These are phyloP conservation scores for Caligus rogercresseyi DNA, from an alignment of 1,140 invertebrate species.

Conservation along the genomic window DNA sequence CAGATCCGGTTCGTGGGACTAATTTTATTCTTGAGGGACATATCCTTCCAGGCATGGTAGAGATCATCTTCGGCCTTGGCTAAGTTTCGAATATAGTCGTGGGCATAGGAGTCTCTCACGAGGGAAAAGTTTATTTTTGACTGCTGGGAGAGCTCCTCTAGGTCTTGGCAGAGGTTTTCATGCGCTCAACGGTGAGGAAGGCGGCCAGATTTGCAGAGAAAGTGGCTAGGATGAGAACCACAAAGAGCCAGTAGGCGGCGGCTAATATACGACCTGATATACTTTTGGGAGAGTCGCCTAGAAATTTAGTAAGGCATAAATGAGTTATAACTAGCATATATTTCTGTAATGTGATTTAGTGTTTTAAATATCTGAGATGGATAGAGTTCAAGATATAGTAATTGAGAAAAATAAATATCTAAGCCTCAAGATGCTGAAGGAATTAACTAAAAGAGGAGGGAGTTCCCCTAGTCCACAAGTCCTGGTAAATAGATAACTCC, in stretches of 20 bases:
- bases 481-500: too few relatives aligned
- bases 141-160: slow-evolving; percentile 66
- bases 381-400: too few relatives aligned
- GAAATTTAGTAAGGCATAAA: slow-evolving; percentile 5
- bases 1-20: slow-evolving; percentile 63
- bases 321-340: slow-evolving; percentile 24
- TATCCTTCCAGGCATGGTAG: slow-evolving; percentile 32
- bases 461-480: too few relatives aligned
- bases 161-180: slow-evolving; percentile 71
- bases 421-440: too few relatives aligned
- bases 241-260: slow-evolving; percentile 80
- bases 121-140: slow-evolving; percentile 83
- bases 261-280: slow-evolving; percentile 61
- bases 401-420: too few relatives aligned
- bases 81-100: slow-evolving; percentile 79
- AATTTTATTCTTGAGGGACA: slow-evolving; percentile 55
- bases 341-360: too few relatives aligned
- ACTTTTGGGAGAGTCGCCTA: slow-evolving; percentile 53
- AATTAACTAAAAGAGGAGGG: too few relatives aligned
- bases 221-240: slow-evolving; percentile 75
- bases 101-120: slow-evolving; percentile 50
- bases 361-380: too few relatives aligned
- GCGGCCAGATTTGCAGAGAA: slow-evolving; percentile 93
- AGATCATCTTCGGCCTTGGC: slow-evolving; percentile 69
- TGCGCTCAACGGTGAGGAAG: slow-evolving; percentile 84